Evolutionary conservation across 2,113 vertebrate genomes (phyloP).

Genomic region (Sitta europaea): DNA sequence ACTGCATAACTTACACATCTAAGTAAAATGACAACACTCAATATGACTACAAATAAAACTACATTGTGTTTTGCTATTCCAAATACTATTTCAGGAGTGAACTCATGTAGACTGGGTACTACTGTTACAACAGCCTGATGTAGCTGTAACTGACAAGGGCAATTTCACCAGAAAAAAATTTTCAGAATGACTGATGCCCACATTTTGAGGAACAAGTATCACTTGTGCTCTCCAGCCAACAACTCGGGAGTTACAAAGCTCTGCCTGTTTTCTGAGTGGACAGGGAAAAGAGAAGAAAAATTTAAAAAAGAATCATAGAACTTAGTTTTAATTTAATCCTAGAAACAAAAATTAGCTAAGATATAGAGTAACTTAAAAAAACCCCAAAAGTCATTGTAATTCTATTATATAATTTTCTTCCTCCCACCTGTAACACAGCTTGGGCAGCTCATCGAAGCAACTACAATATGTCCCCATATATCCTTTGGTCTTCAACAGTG

Average conservation of each 20-base stretch:
- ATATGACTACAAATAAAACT: not conserved
- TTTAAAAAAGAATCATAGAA: not conserved
- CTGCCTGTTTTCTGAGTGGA: not conserved
- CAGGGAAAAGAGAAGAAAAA: not conserved
- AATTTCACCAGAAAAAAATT: not conserved
- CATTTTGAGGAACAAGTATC: not conserved
- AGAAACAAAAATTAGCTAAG: not conserved
- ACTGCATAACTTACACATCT: no score
- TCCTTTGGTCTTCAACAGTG: not conserved
- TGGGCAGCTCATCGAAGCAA: not conserved
- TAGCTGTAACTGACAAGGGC: not conserved
- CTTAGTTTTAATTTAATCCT: not conserved
- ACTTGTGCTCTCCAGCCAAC: not conserved
- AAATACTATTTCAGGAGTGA: not conserved
- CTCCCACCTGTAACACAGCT: not conserved
- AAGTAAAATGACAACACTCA: not conserved
- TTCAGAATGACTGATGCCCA: not conserved
- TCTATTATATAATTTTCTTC: not conserved
- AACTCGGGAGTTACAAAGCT: not conserved
- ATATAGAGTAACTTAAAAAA: not conserved
- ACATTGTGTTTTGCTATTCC: not conserved
- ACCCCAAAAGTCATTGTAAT: not conserved
- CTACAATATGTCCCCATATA: rapidly evolving
- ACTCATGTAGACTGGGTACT: not conserved
- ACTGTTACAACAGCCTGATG: not conserved